Evolutionary conservation across 2,888 invertebrate species (phyloP).

Genomic region (Metellina segmentata): DNA sequence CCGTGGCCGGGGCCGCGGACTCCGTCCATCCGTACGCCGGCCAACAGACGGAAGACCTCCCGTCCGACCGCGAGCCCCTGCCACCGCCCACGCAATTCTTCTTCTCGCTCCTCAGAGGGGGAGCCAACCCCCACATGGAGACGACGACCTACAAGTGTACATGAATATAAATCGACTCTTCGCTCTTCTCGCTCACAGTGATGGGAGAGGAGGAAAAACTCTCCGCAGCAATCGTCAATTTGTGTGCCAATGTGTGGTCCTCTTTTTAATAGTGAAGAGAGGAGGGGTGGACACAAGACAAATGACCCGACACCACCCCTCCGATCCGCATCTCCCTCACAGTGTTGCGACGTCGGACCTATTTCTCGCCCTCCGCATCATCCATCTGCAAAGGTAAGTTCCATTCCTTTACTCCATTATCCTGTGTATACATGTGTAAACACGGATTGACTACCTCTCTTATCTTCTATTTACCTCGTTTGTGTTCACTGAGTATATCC

Average conservation of each 20-base stretch:
- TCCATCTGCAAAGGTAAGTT: constrained; percentile 67
- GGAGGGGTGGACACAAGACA: constrained; percentile 38
- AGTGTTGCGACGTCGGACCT: constrained; percentile 45
- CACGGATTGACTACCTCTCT: too few relatives aligned
- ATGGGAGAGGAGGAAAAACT: constrained; percentile 4
- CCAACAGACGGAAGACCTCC: constrained; percentile 28
- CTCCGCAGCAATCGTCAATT: constrained; percentile 7
- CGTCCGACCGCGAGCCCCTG: constrained; percentile 70
- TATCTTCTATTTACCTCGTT: too few relatives aligned
- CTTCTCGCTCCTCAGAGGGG: constrained; percentile 66
- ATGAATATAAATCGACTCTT: constrained; percentile 1
- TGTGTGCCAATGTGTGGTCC: constrained; percentile 71
- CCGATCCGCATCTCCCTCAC: constrained; percentile 13
- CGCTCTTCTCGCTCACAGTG: neutral
- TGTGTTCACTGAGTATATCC: too few relatives aligned
- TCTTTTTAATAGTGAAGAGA: neutral
- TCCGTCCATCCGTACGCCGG: constrained; percentile 50
- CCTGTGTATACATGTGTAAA: neutral
- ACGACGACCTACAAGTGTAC: constrained; percentile 57
- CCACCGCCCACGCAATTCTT: constrained; percentile 47
- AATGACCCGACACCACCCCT: constrained; percentile 46
- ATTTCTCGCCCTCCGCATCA: constrained; percentile 3
- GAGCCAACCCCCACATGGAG: constrained; percentile 13
- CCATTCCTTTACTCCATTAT: neutral
- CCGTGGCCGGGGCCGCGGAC: constrained; percentile 68